These are phyloP conservation scores for Lithosia quadra DNA, from an alignment of 2,888 invertebrate species.

Conservation along the genomic window DNA sequence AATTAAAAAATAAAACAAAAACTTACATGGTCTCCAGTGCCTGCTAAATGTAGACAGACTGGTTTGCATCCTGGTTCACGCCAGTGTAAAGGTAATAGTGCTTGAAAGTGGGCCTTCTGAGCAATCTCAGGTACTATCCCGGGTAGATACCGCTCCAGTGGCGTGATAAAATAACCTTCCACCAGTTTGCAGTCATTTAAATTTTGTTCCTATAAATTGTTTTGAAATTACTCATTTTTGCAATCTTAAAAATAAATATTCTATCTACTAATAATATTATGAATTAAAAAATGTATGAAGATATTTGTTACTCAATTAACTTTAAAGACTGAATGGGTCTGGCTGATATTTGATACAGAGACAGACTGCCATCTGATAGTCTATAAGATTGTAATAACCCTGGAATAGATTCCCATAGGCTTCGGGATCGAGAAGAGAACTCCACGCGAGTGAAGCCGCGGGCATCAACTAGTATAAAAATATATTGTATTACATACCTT, in stretches of 20 bases:
- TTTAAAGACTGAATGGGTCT: too few relatives aligned
- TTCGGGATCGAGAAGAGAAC: too few relatives aligned
- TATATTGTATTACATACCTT: conserved; percentile 88
- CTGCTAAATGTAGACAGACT: conserved; percentile 97
- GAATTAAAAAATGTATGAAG: too few relatives aligned
- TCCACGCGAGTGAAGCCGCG: too few relatives aligned
- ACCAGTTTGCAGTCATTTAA: conserved; percentile 91
- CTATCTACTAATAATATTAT: neutral
- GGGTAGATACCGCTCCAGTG: conserved; percentile 93
- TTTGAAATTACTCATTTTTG: neutral
- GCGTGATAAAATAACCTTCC: conserved; percentile 96
- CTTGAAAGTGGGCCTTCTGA: conserved; percentile 93
- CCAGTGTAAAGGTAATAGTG: conserved; percentile 94
- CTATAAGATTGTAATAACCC: too few relatives aligned
- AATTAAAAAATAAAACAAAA: neutral
- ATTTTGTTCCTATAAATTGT: conserved; percentile 88
- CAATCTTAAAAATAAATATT: neutral
- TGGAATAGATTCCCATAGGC: too few relatives aligned
- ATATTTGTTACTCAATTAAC: too few relatives aligned
- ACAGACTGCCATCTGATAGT: too few relatives aligned
- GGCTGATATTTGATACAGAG: too few relatives aligned
- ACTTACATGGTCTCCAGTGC: conserved; percentile 98
- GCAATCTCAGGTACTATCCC: conserved; percentile 95
- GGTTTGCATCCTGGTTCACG: conserved; percentile 90
- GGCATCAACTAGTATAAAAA: too few relatives aligned